Conservation (phyloP, 2,797 vertebrate species). For the Clamator glandarius region DNA sequence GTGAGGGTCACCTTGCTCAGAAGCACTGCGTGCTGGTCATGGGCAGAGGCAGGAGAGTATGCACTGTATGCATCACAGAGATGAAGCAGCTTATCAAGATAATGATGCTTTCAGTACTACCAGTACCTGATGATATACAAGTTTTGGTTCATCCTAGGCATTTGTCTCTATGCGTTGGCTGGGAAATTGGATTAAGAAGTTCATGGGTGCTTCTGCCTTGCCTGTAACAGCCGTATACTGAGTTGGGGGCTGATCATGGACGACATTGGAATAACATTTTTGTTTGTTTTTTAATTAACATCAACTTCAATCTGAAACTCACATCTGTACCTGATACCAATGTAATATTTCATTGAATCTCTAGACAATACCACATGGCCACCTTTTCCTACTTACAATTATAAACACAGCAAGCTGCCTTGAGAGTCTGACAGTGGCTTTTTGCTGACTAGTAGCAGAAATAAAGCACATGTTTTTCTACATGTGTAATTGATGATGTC, state of each 20-base stretch:
- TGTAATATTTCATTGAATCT: background rate
- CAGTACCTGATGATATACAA: background rate
- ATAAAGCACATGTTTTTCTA: rapidly evolving
- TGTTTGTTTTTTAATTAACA: background rate
- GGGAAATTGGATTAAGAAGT: background rate
- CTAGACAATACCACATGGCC: background rate
- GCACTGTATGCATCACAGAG: background rate
- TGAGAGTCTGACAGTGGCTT: background rate
- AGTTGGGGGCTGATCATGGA: background rate
- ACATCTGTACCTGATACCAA: background rate
- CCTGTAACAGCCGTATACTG: background rate
- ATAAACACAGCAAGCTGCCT: background rate
- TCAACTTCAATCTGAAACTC: background rate
- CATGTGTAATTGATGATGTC: background rate
- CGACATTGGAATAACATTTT: background rate
- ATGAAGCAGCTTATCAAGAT: background rate
- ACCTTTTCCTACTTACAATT: background rate
- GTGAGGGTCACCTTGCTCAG: constrained; percentile 24
- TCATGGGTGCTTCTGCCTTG: background rate
- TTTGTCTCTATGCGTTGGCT: background rate
- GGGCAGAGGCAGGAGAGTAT: background rate
- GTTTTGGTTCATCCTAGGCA: background rate
- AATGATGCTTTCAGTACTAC: constrained; percentile 22
- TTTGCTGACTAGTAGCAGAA: background rate
- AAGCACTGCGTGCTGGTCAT: background rate